A percentile compares a stretch with the other conserved stretches of the same genome.
These are phyloP conservation scores for Ramphastos sulfuratus DNA, from an alignment of 2,113 vertebrate genomes.

Conservation along the genomic window DNA sequence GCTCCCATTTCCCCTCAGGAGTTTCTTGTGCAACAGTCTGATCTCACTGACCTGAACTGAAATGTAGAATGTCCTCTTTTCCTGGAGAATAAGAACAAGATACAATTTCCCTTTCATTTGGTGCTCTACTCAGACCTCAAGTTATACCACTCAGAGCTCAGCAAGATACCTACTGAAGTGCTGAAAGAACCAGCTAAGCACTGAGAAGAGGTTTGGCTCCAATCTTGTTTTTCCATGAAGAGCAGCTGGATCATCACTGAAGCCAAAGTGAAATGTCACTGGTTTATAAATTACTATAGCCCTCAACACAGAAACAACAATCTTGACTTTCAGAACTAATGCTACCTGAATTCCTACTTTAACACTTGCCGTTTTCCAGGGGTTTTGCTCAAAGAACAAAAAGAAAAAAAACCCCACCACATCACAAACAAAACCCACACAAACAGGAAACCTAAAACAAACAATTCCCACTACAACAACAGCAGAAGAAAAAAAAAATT, in stretches of 20 bases:
- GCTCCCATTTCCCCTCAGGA: background rate
- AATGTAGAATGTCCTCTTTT: background rate
- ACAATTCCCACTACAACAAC: no score
- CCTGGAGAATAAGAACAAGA: background rate
- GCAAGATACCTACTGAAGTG: background rate
- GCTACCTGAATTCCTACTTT: background rate
- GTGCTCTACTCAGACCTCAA: background rate
- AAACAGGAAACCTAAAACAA: no score
- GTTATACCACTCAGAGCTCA: background rate
- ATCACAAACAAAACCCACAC: no score
- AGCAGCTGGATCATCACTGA: background rate
- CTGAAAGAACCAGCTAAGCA: background rate
- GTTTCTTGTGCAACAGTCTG: background rate
- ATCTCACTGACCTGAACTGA: background rate
- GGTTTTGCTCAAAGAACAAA: background rate
- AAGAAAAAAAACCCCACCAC: background rate
- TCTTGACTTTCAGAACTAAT: background rate
- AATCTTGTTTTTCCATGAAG: background rate
- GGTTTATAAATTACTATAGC: background rate
- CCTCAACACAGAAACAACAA: background rate
- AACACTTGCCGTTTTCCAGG: background rate
- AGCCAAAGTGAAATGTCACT: background rate
- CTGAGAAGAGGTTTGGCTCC: background rate
- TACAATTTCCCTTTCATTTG: conserved; percentile 1
- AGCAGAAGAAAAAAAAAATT: background rate